These are phyloP conservation scores for Digitonthophagus gazella DNA, from an alignment of 2,888 invertebrate genomes.

Conservation along the genomic window DNA sequence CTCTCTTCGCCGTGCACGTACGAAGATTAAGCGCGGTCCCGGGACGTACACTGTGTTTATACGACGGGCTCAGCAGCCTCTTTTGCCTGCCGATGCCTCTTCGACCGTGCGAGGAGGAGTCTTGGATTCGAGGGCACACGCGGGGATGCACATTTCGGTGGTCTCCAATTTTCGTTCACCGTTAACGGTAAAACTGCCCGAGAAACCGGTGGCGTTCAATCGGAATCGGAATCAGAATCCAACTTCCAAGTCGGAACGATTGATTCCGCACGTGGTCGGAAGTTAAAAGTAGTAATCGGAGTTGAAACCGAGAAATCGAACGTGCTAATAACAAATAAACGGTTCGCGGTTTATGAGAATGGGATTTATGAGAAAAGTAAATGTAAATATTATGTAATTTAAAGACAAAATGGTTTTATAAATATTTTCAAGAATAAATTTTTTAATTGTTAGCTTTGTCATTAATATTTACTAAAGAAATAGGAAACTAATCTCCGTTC, in stretches of 20 bases:
- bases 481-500: too few relatives aligned
- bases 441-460: too few relatives aligned
- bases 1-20: slow-evolving; percentile 10
- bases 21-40: slow-evolving; percentile 15
- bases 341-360: neutral
- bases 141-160: neutral
- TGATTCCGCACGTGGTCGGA: neutral
- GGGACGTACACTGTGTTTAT: slow-evolving; percentile 4
- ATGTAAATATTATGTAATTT: neutral
- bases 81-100: neutral
- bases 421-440: too few relatives aligned
- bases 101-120: neutral
- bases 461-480: too few relatives aligned
- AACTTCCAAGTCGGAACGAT: too few relatives aligned
- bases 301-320: too few relatives aligned
- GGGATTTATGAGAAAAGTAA: neutral
- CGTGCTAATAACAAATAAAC: neutral
- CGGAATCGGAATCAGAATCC: neutral
- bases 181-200: neutral
- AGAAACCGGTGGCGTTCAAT: neutral
- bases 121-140: neutral
- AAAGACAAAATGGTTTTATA: too few relatives aligned
- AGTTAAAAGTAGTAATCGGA: too few relatives aligned
- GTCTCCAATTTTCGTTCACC: neutral
- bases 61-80: slow-evolving; percentile 1